Evolutionary conservation across 2,113 vertebrate species (phyloP).

Genomic region (Ceratotherium simum): DNA sequence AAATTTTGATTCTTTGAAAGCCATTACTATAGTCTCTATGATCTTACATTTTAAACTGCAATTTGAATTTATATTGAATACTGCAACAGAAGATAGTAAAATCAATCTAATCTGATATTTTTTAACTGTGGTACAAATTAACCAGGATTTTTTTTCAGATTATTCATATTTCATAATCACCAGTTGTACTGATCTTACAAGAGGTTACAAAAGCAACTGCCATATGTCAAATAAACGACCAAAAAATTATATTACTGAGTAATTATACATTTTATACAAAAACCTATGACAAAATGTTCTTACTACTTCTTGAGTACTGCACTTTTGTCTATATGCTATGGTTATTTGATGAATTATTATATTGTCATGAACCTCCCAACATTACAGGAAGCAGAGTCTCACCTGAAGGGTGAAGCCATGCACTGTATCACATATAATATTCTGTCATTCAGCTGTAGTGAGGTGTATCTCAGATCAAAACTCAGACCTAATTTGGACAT

Average conservation of each 20-base stretch:
- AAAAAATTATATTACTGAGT: not conserved
- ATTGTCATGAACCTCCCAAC: not conserved
- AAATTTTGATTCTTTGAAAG: not conserved
- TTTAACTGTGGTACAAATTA: not conserved
- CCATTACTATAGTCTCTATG: not conserved
- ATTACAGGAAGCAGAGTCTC: not conserved
- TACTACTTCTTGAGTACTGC: not conserved
- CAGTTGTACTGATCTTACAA: not conserved
- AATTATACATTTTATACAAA: not conserved
- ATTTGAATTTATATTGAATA: slow-evolving; percentile 40
- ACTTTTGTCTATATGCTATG: not conserved
- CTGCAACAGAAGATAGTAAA: not conserved
- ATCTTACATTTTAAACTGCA: not conserved
- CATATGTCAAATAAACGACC: not conserved
- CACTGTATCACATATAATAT: not conserved
- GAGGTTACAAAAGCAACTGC: not conserved
- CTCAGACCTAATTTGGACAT: not conserved
- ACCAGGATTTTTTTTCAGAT: not conserved
- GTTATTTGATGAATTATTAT: not conserved
- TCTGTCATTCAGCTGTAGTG: not conserved
- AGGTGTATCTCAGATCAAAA: not conserved
- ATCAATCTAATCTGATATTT: not conserved
- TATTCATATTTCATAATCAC: not conserved
- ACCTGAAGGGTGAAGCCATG: not conserved
- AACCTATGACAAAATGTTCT: not conserved